Evolutionary conservation across 2,888 invertebrate genomes (phyloP), one percentile per base, ranked within the genome.

Genomic region (Sesia apiformis): DNA sequence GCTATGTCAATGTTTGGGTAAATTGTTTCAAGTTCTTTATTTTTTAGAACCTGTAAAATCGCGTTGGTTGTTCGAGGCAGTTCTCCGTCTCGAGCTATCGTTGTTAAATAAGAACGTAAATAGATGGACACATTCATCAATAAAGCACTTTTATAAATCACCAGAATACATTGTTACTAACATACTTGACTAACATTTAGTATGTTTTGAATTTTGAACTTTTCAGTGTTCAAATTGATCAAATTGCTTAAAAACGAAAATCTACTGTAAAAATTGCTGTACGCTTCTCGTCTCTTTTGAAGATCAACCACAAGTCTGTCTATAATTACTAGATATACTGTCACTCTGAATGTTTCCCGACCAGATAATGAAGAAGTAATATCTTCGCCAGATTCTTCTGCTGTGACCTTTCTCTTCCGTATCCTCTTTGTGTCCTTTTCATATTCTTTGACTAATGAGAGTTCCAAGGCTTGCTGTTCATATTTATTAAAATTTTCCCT

Each of bases 331-430:
- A 51, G 39, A 51, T 38, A 51, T 51, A 51, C 51, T 51, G 3
- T 51, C n/a, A 49, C 51, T 51, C 51, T 4, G 51, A 51, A 51
- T 38, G 51, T 51, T 51, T 49, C 49, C 49, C 39, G 53, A 53
- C 53, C 46, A 4, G 39, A 53, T 53, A 53, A 39, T 49, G 53
- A 53, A 53, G 53, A 53, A 53, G 39, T 53, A 7, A 53, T 53
- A 53, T 53, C 53, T 53, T 49, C 53, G 7, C 49, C 53, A 53
- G 49, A 53, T 53, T 53, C 53, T 49, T 53, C 53, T 49, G 49
- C 53, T 49, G 53, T 53, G 53, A 53, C 38, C 53, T 53, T 53
- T 51, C 53, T 23, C 53, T 53, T 53, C 38, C 43, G 38, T 23
- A 43, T 49, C 49, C 49, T 49, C n/a, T 49, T 49, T 49, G 7